Percentiles rank a stretch among this genome's conserved stretches.
phyloP scores from a whole-genome alignment of 2,113 vertebrate genomes.

The Tringa solitaria region DNA sequence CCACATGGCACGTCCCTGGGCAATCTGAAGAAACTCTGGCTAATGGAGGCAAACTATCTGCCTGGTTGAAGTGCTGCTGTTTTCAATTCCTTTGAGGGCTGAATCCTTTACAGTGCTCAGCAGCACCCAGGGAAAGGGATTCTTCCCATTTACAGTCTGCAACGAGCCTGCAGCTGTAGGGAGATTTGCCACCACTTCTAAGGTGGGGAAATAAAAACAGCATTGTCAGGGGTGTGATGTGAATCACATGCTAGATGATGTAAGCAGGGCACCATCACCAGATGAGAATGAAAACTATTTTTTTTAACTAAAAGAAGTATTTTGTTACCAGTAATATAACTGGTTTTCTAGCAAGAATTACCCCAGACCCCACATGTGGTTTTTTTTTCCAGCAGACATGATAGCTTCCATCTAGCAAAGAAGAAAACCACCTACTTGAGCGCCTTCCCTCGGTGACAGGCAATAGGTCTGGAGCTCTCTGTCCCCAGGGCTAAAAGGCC shows the following conservation, averaged over 20 bases:
- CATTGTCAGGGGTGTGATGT: background rate
- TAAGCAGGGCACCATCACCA: background rate
- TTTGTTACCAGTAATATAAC: background rate
- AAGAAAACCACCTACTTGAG: background rate
- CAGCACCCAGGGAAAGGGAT: background rate
- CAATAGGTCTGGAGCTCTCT: background rate
- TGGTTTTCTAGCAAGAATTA: background rate
- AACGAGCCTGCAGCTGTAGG: accelerated
- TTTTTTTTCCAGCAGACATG: background rate
- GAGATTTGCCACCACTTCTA: background rate
- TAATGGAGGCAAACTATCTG: background rate
- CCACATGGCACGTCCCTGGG: accelerated
- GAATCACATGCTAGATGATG: background rate
- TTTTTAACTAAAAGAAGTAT: background rate
- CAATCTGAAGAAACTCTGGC: background rate
- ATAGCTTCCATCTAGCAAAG: background rate
- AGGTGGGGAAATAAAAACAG: background rate
- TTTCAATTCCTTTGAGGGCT: background rate
- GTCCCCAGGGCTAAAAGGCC: background rate
- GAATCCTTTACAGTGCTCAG: background rate
- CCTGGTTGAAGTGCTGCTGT: background rate
- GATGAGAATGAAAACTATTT: background rate
- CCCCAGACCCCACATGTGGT: too few species aligned
- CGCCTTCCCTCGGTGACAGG: background rate
- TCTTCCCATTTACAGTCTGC: background rate